Evolutionary conservation across 1,140 invertebrate genomes (phyloP).

Genomic region (Panulirus ornatus): DNA sequence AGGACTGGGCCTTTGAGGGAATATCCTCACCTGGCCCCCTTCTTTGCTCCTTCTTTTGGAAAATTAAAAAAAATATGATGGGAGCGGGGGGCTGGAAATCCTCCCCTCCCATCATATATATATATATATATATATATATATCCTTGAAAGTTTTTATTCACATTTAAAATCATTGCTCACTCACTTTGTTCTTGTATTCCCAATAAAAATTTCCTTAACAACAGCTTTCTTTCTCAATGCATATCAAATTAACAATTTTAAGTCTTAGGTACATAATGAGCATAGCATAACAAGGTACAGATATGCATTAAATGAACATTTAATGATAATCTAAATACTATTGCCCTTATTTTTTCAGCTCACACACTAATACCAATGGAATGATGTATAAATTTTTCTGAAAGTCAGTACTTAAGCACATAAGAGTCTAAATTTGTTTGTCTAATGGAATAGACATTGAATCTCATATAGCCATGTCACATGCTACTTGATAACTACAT

Average conservation of each 20-base stretch:
- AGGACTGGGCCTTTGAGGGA: too few species aligned
- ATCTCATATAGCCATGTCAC: constrained; percentile 32
- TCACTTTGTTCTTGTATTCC: neutral
- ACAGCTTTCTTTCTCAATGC: neutral
- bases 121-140: neutral
- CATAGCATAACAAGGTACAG: constrained; percentile 3
- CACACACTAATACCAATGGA: neutral
- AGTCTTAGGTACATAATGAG: too few species aligned
- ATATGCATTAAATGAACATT: neutral
- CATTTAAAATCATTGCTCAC: neutral
- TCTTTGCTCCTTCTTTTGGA: too few species aligned
- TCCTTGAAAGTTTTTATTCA: neutral
- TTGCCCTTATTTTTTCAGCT: neutral
- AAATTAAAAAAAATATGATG: too few species aligned
- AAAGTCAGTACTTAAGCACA: constrained; percentile 15
- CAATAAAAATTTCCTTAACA: neutral
- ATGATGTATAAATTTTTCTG: constrained; percentile 17
- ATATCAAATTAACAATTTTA: neutral
- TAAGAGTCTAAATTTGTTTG: constrained; percentile 12
- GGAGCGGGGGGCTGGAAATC: too few species aligned
- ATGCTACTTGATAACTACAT: constrained; percentile 47
- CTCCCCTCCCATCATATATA: too few species aligned
- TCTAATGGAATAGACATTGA: constrained; percentile 9
- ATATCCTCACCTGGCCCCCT: too few species aligned
- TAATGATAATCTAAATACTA: neutral